These are phyloP conservation scores for Sebastolobus alascanus DNA, from an alignment of 2,797 vertebrate genomes.

Conservation along the genomic window DNA sequence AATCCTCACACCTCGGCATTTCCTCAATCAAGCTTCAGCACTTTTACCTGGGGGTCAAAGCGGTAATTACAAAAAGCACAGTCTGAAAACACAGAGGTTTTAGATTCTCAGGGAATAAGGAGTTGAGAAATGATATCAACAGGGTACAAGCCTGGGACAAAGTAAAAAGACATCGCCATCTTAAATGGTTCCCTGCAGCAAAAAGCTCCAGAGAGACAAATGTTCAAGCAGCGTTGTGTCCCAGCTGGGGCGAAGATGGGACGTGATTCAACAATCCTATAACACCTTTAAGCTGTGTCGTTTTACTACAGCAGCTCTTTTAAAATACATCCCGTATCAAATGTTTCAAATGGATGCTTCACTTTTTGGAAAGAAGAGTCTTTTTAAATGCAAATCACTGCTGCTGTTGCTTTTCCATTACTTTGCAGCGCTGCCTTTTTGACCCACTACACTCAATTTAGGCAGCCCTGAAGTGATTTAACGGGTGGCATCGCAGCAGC, in stretches of 20 bases:
- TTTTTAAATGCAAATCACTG: constrained; percentile 75
- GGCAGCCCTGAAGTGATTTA: constrained; percentile 36
- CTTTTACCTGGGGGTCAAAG: constrained; percentile 66
- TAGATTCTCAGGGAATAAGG: constrained; percentile 44
- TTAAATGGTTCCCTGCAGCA: constrained; percentile 68
- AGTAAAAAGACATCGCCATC: constrained; percentile 56
- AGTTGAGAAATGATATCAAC: constrained; percentile 57
- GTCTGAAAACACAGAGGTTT: constrained; percentile 15
- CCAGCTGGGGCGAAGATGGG: constrained; percentile 47
- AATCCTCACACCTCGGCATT: constrained; percentile 50
- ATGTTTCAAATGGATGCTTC: constrained; percentile 56
- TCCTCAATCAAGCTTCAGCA: constrained; percentile 53
- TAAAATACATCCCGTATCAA: constrained; percentile 44
- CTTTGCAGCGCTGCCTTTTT: constrained; percentile 41
- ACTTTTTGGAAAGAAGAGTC: constrained; percentile 36
- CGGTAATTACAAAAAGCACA: constrained; percentile 69
- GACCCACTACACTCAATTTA: constrained; percentile 51
- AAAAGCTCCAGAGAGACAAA: constrained; percentile 68
- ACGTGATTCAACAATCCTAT: constrained; percentile 66
- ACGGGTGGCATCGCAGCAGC: constrained; percentile 20
- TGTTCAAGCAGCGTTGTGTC: constrained; percentile 59
- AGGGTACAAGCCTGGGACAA: constrained; percentile 49
- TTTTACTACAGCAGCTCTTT: constrained; percentile 54
- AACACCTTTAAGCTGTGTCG: constrained; percentile 65
- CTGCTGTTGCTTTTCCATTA: constrained; percentile 54